These are phyloP conservation scores for Aurelia sp. DNA, from an alignment of 30 jellyfish, hydroid and myxozoan genomes.

Conservation along the genomic window DNA sequence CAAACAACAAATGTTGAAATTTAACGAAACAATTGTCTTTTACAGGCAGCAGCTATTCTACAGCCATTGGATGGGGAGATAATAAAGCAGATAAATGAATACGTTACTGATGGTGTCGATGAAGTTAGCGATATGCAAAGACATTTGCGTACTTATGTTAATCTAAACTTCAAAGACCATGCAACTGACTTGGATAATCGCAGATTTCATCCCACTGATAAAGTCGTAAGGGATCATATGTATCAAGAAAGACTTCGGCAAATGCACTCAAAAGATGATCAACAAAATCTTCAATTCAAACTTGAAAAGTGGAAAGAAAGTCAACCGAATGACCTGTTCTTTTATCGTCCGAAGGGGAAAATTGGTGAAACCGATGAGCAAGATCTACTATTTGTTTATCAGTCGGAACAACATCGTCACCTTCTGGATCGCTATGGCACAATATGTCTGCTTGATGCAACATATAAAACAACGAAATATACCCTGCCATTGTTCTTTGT, in stretches of 20 bases:
- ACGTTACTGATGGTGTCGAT: constrained; percentile 21
- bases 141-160: constrained; percentile 18
- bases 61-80: constrained; percentile 31
- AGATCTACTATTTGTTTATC: constrained; percentile 21
- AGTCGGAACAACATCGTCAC: constrained; percentile 24
- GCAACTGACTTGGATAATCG: constrained; percentile 2
- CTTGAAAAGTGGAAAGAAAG: too few species aligned
- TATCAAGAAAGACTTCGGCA: not conserved
- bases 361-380: not conserved
- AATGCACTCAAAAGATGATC: too few species aligned
- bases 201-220: constrained; percentile 19
- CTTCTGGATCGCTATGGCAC: constrained; percentile 40
- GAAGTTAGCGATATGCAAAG: constrained; percentile 41
- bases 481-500: constrained; percentile 43
- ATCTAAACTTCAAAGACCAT: constrained; percentile 18
- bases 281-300: too few species aligned
- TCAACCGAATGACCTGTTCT: too few species aligned
- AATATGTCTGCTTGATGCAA: constrained; percentile 40
- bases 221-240: constrained; percentile 34
- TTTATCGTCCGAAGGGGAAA: too few species aligned
- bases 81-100: constrained; percentile 10
- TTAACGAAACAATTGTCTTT: not conserved
- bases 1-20: too few species aligned
- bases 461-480: constrained; percentile 56
- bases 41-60: constrained; percentile 52